A percentile compares a stretch with the other conserved stretches of the same genome.
Conservation (phyloP, 2,888 invertebrate species). For the Epinotia bilunana region DNA sequence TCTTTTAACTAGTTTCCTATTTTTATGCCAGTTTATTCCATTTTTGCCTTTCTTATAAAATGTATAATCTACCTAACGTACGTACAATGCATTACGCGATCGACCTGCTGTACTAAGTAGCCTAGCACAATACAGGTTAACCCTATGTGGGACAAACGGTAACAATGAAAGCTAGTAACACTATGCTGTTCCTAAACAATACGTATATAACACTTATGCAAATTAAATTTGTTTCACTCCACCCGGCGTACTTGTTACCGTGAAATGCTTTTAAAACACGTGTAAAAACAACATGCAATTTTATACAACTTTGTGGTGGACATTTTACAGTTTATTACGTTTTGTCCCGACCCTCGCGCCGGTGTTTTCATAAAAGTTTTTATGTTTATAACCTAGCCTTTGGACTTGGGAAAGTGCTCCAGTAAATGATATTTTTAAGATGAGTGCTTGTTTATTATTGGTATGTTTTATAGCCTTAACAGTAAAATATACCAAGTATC, state of each 20-base stretch:
- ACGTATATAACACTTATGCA: constrained; percentile 40
- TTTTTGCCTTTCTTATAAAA: no score
- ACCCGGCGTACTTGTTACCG: constrained; percentile 43
- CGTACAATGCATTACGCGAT: no score
- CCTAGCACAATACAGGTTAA: neutral
- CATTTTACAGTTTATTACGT: constrained; percentile 73
- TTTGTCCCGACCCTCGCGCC: constrained; percentile 59
- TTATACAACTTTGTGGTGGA: constrained; percentile 60
- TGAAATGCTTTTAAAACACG: constrained; percentile 46
- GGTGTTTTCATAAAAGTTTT: constrained; percentile 77
- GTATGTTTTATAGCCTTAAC: constrained; percentile 20
- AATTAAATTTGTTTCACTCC: constrained; percentile 46
- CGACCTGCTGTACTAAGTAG: neutral
- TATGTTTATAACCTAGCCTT: constrained; percentile 67
- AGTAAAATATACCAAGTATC: constrained; percentile 4
- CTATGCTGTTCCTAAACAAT: constrained; percentile 30
- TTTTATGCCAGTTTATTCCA: no score
- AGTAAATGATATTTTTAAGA: constrained; percentile 67
- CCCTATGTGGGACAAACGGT: constrained; percentile 8
- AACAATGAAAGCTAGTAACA: constrained; percentile 37
- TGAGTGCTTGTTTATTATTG: constrained; percentile 59
- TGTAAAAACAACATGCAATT: constrained; percentile 59
- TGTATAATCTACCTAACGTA: no score
- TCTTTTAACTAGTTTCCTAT: neutral
- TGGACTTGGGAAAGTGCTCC: constrained; percentile 56